Base-by-base conservation (phyloP, 2,888 invertebrate species). In the Ramazzottius varieornatus region DNA sequence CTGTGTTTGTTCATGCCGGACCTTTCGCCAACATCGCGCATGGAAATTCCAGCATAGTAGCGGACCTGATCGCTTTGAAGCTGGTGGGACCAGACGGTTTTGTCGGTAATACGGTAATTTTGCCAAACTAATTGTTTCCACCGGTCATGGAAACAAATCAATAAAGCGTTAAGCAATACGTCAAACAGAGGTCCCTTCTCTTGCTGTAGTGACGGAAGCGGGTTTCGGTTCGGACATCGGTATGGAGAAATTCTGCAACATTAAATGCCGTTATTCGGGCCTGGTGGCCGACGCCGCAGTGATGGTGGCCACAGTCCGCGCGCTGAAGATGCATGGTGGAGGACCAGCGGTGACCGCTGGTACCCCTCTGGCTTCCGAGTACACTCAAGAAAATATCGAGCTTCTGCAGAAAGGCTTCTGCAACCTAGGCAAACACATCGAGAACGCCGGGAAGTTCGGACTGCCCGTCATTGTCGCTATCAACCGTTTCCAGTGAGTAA, bases 11-110 rank as follows among this genome's bases (percentile, higher is more conserved):
- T 0, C 96, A 98, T 78, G 84, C 94, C 1, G 96, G 96, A 1
- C 98, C 98, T 1, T 98, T 98, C 79, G 98, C 96, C 64, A 98
- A 98, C 78, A 96, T 98, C 73, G 96, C 96, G 0, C 96, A 96
- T 78, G 96, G 98, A 46, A 92, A 93, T 76, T 92, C 91, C 1
- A 96, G 94, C 33, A 88, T 94, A 70, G 79, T 98, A 46, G 94
- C 94, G 1, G 96, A 96, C 78, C 84, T 86, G 73, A 83, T 94
- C 69, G 96, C 88, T 8, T 79, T 94, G 69, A 94, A 94, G 77
- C 79, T 98, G 64, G 94, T 92, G 16, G 91, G 92, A 4, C 81
- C 84, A 68, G 80, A 86, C 33, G 98, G 96, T 34, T 88, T 84
- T 73, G 93, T 96, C 8, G 75, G 78, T 78, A 72, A 69, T 73